Evolutionary conservation across 2,888 invertebrate species (phyloP).

Genomic region (Dolichomitus sp.): DNA sequence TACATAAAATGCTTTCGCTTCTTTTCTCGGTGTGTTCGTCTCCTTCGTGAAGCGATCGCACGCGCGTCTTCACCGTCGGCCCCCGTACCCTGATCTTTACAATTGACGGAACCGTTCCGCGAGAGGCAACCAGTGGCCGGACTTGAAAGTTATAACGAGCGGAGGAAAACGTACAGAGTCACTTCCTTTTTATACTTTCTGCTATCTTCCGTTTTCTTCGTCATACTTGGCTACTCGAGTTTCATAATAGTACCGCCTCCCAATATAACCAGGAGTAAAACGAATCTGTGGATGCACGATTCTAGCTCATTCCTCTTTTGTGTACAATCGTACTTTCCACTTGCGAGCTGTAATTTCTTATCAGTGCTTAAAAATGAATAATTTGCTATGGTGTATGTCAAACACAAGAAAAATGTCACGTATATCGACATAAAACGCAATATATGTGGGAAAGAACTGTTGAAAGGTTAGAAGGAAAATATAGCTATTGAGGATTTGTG

Average conservation of each 20-base stretch:
- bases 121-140: constrained; percentile 60
- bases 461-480: not conserved
- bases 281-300: not conserved
- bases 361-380: not conserved
- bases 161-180: constrained; percentile 26
- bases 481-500: not conserved
- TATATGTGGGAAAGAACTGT: not conserved
- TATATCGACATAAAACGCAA: not conserved
- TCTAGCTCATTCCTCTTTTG: not conserved
- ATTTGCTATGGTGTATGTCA: not conserved
- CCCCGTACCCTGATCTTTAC: constrained; percentile 3
- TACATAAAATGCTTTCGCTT: constrained; percentile 81
- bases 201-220: not conserved
- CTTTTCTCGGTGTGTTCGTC: constrained; percentile 70
- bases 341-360: not conserved
- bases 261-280: constrained; percentile 3
- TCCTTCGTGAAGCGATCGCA: constrained; percentile 24
- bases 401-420: not conserved
- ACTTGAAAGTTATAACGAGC: constrained; percentile 55
- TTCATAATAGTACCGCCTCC: constrained; percentile 15
- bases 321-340: not conserved
- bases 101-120: constrained; percentile 34
- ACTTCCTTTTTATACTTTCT: not conserved
- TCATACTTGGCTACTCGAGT: constrained; percentile 9
- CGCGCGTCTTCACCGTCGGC: not conserved